A percentile compares a stretch with the other conserved stretches of the same genome.
phyloP scores from a whole-genome alignment of 2,888 invertebrate genomes.

The Tetragnatha montana region DNA sequence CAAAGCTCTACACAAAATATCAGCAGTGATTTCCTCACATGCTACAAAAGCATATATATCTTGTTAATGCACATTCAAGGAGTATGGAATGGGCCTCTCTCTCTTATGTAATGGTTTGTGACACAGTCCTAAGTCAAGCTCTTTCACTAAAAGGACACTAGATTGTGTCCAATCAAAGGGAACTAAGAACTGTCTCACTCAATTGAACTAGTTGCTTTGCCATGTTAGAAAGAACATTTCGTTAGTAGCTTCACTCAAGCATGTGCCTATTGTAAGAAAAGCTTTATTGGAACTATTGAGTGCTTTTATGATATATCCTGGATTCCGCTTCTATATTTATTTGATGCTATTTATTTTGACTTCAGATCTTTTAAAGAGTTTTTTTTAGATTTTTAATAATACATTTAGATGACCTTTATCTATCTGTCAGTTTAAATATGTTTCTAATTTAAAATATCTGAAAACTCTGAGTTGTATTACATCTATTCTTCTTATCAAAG shows the following conservation, averaged over 20 bases:
- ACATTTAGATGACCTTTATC: too few relatives aligned
- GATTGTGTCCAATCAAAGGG: slow-evolving; percentile 3
- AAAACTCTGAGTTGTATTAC: too few relatives aligned
- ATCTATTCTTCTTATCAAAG: too few relatives aligned
- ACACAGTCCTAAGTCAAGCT: not conserved
- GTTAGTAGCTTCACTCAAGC: not conserved
- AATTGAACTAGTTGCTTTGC: not conserved
- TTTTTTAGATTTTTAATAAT: too few relatives aligned
- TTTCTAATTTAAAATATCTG: too few relatives aligned
- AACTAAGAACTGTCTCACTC: not conserved
- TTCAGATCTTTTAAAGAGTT: too few relatives aligned
- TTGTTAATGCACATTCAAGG: not conserved
- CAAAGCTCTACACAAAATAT: not conserved
- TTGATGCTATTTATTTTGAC: too few relatives aligned
- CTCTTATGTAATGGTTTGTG: slow-evolving; percentile 11
- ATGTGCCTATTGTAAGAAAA: not conserved
- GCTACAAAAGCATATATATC: not conserved
- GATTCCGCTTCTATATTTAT: too few relatives aligned
- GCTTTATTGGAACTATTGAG: too few relatives aligned
- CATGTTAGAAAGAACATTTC: not conserved
- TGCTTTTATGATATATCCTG: too few relatives aligned
- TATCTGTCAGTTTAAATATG: too few relatives aligned
- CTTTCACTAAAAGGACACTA: slow-evolving; percentile 8
- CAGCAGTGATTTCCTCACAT: not conserved
- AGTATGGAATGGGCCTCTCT: not conserved